Conservation (phyloP, 1,140 invertebrate genomes). For the Zaprionus kolodkinae region DNA sequence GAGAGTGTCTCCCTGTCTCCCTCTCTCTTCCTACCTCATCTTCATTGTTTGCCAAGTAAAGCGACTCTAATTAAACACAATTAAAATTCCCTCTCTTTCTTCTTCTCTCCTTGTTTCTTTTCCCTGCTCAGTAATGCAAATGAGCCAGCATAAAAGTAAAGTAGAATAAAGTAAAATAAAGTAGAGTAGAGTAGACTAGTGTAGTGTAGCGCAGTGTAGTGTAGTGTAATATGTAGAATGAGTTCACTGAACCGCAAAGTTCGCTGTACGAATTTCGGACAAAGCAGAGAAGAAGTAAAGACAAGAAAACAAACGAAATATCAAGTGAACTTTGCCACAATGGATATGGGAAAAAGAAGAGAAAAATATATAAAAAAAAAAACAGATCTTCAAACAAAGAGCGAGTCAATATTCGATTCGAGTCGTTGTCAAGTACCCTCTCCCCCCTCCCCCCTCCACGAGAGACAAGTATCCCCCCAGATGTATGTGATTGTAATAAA, state of each 20-base stretch:
- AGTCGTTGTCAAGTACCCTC: neutral
- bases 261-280: conserved; percentile 46
- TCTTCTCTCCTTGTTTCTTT: neutral
- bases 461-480: no score
- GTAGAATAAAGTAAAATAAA: conserved; percentile 14
- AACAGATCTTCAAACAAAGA: conserved; percentile 36
- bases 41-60: conserved; percentile 41
- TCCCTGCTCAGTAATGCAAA: conserved; percentile 56
- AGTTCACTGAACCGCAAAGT: conserved; percentile 67
- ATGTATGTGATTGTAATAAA: conserved; percentile 1
- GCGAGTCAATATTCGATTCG: neutral
- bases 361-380: conserved; percentile 14
- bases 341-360: conserved; percentile 4
- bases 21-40: neutral
- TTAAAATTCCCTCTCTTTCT: conserved; percentile 53
- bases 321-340: conserved; percentile 48
- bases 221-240: conserved; percentile 22
- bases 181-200: conserved; percentile 7
- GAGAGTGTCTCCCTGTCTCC: neutral
- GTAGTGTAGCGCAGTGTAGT: conserved; percentile 1
- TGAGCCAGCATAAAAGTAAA: conserved; percentile 63
- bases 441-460: neutral
- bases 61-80: conserved; percentile 75
- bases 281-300: conserved; percentile 23
- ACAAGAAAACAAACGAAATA: conserved; percentile 17